Evolutionary conservation across 2,113 vertebrate species (phyloP).

Genomic region (Tyrannus savana): DNA sequence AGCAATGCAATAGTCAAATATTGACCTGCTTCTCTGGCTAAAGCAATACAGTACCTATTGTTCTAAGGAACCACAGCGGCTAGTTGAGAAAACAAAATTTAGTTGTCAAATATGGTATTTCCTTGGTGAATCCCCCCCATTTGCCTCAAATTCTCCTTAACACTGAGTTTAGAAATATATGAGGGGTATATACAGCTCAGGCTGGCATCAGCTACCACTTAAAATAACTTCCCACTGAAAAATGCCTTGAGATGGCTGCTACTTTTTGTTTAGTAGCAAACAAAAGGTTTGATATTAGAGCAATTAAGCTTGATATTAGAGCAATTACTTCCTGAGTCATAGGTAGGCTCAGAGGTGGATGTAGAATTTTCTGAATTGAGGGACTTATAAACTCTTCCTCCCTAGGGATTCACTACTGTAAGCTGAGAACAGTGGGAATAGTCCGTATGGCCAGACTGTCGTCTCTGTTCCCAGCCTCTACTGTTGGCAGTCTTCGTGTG

Average conservation of each 20-base stretch:
- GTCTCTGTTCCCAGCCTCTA: background rate
- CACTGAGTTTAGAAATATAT: background rate
- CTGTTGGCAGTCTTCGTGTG: background rate
- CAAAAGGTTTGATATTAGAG: background rate
- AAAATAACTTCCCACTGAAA: background rate
- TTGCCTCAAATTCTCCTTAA: background rate
- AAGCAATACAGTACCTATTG: background rate
- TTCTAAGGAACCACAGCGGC: background rate
- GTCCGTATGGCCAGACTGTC: background rate
- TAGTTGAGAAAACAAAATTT: background rate
- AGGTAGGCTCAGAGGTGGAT: background rate
- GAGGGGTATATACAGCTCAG: background rate
- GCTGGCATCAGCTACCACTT: background rate
- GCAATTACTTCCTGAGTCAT: background rate
- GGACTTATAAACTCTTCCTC: background rate
- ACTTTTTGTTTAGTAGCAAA: background rate
- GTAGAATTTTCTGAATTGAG: background rate
- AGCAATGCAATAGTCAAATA: background rate
- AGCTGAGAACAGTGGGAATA: background rate
- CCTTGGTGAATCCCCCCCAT: background rate
- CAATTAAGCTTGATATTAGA: background rate
- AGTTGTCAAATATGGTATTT: background rate
- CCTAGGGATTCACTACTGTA: background rate
- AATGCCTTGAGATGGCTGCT: background rate
- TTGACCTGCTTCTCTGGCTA: background rate